Evolutionary conservation across 2,888 invertebrate species (phyloP), one percentile per base, ranked within the genome.

Genomic region (Agrotis clavis): DNA sequence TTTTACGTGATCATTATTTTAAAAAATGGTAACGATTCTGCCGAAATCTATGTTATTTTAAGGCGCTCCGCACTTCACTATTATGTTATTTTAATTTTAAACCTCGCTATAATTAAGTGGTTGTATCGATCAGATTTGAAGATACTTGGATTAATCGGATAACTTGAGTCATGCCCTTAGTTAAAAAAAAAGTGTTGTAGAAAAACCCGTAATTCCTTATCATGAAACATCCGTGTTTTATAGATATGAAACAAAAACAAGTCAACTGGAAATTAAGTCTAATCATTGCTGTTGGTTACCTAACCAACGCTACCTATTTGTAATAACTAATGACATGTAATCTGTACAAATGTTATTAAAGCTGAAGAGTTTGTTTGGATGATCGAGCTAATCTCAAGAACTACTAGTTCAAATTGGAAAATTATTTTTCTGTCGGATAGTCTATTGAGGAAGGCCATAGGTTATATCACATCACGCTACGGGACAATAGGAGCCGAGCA

Each of bases 131-230:
- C 35, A 18, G 48, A 56, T 67, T 16, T 21, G 3, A 66, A 19
- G 30, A n/a, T 48, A n/a, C 48, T 48, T 53, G 3, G 16, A 14
- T 18, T 30, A 41, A 5, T 25, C 16, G 35, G 13, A 0, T 25
- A 21, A 35, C 41, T 19, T 35, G 53, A 71, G 4, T 48, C n/a
- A 11, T 21, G 13, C 18, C 35, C 18, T 7, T 35, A 47, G 35
- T n/a, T 9, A 21, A 41, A 62, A 45, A 56, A 50, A 19, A 56
- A 18, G n/a, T 13, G 7, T 74, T 19, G 4, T 57, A 35, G 16
- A 57, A 57, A 72, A 72, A 66, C 50, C 21, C 45, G 35, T 35
- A 45, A 53, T 35, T 21, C 19, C 21, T 51, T 72, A 66, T 66
- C 25, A 25, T 30, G 16, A 50, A 25, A 48, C 0, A 48, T 71